Conservation (phyloP, 2,888 invertebrate species). For the Heliconius erato region DNA sequence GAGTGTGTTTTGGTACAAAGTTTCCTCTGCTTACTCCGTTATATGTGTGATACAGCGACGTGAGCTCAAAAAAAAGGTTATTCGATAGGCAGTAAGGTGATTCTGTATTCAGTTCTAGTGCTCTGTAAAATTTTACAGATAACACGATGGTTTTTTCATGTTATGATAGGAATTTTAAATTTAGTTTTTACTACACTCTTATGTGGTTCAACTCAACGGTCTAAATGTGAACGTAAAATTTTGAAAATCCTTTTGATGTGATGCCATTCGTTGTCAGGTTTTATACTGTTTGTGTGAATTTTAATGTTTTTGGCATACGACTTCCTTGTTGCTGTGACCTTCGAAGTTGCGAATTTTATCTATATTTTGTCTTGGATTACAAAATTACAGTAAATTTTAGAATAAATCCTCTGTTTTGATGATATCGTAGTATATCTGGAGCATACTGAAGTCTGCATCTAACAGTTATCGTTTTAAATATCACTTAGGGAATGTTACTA, state of each 20-base stretch:
- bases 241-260: constrained; percentile 17
- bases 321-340: constrained; percentile 16
- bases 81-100: too few relatives aligned
- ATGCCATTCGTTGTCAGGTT: constrained; percentile 8
- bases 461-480: background rate
- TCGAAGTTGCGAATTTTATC: background rate
- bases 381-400: background rate
- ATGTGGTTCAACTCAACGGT: background rate
- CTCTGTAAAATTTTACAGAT: too few relatives aligned
- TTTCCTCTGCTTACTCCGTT: too few relatives aligned
- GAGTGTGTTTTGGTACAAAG: too few relatives aligned
- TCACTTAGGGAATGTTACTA: background rate
- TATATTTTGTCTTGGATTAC: background rate
- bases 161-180: too few relatives aligned
- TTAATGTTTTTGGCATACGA: constrained; percentile 11
- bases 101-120: too few relatives aligned
- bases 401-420: background rate
- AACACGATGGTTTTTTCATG: too few relatives aligned
- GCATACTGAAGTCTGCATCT: background rate
- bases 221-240: background rate
- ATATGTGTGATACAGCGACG: too few relatives aligned
- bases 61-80: too few relatives aligned
- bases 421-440: background rate
- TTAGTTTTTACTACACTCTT: background rate
- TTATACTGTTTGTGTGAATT: constrained; percentile 6